Evolutionary conservation across 2,888 invertebrate species (phyloP), one percentile per base, ranked within the genome.

Genomic region (Diaperis boleti): DNA sequence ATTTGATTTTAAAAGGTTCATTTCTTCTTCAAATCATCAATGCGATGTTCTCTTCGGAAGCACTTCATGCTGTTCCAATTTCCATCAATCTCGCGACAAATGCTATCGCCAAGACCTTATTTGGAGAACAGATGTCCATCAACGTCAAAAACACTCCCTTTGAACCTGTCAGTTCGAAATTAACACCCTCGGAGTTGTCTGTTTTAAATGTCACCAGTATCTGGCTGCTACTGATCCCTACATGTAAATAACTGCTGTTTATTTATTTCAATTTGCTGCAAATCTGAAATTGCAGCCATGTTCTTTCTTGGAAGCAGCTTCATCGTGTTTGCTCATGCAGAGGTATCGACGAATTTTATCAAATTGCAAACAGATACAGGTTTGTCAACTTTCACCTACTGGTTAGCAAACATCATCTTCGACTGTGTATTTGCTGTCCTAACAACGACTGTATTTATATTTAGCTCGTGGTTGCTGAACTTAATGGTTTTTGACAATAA

Each of bases 351-450:
- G 1, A 87, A 87, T 49, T 83, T 91, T 26, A 88, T 90, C 17
- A 88, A 88, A 70, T 76, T 91, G 26, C 91, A 92, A 80, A 78
- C 86, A 17, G 87, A 90, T 88, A 83, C 87, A 0, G 89, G 91
- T 1, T 85, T 89, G 7, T 13, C 2, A 1, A 14, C 22, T 6
- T 20, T 78, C 6, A 79, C 84, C 5, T 89, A 89, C 77, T 93
- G 92, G 92, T 31, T 82, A 1, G 81, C 85, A 2, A 86, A 85
- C 47, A 85, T 87, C 41, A 1, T 83, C 0, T 85, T 85, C 71
- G 92, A 92, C 79, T 71, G 83, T 2, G 0, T 82, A 0, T 14
- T 82, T 4, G 78, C 84, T 50, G 3, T 77, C 0, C 1, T 76
- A 2, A 55, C 67, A 2, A 45, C 71, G 13, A 52, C 65, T 7